Percentiles rank a stretch among this genome's conserved stretches.
Conservation (phyloP, 2,888 invertebrate species). For the Petrolisthes manimaculis region DNA sequence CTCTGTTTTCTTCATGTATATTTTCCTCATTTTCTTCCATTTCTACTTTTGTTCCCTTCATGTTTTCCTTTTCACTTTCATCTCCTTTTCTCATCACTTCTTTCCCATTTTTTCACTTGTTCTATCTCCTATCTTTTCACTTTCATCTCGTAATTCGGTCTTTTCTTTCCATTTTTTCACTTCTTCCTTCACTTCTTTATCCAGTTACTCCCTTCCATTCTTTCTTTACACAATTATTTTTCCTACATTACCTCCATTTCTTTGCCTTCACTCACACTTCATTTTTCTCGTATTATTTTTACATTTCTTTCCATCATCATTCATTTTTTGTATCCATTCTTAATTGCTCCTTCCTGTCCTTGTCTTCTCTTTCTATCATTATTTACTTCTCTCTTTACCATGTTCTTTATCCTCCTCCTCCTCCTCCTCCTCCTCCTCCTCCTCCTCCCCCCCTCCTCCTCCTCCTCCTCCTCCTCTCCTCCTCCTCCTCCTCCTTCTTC, state of each 20-base stretch:
- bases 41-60: neutral
- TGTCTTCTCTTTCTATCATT: neutral
- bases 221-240: neutral
- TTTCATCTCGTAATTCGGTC: neutral
- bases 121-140: neutral
- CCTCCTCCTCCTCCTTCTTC: no score
- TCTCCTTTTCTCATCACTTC: neutral
- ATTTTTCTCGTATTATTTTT: neutral
- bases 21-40: neutral
- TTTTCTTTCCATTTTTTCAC: neutral
- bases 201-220: neutral
- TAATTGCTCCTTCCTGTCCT: neutral
- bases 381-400: neutral
- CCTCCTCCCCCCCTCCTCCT: neutral
- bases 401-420: neutral
- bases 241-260: no score
- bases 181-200: neutral
- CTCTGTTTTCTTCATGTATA: neutral
- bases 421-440: no score
- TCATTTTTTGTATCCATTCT: neutral
- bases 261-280: neutral
- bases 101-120: neutral
- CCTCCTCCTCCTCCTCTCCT: neutral
- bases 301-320: neutral
- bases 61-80: neutral